Percentiles rank a stretch among this genome's conserved stretches.
Evolutionary conservation across 2,797 vertebrate genomes (phyloP).

Genomic region (Acrocephalus scirpaceus): DNA sequence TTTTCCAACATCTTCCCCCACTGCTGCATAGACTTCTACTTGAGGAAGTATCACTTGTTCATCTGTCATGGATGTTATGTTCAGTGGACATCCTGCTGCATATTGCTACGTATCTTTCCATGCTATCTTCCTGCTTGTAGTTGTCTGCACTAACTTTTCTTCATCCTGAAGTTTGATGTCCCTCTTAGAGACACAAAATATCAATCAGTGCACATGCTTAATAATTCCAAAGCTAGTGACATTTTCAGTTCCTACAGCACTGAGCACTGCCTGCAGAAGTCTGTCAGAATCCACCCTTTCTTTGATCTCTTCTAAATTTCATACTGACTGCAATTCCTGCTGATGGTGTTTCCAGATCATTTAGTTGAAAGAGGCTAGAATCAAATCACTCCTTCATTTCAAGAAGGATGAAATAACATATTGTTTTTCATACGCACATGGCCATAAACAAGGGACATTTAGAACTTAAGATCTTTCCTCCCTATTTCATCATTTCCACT

Average conservation of each 20-base stretch:
- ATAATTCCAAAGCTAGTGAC: neutral
- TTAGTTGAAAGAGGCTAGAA: neutral
- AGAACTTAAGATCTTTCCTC: neutral
- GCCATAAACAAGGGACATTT: neutral
- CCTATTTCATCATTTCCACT: neutral
- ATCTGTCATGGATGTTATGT: neutral
- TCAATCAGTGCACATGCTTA: neutral
- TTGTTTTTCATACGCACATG: neutral
- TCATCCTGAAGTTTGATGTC: neutral
- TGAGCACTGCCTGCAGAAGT: neutral
- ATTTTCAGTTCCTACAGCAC: neutral
- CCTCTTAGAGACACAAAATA: neutral
- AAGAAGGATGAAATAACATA: neutral
- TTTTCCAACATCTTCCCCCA: neutral
- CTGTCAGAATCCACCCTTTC: neutral
- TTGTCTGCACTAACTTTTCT: neutral
- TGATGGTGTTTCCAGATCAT: neutral
- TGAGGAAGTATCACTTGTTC: neutral
- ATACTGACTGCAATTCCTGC: neutral
- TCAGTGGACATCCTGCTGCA: neutral
- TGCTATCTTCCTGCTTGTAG: neutral
- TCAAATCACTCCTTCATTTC: neutral
- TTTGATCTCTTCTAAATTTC: neutral
- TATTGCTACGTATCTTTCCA: neutral
- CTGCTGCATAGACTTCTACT: neutral